These are phyloP conservation scores for Limnephilus marmoratus DNA, from an alignment of 2,888 invertebrate species.

Conservation along the genomic window DNA sequence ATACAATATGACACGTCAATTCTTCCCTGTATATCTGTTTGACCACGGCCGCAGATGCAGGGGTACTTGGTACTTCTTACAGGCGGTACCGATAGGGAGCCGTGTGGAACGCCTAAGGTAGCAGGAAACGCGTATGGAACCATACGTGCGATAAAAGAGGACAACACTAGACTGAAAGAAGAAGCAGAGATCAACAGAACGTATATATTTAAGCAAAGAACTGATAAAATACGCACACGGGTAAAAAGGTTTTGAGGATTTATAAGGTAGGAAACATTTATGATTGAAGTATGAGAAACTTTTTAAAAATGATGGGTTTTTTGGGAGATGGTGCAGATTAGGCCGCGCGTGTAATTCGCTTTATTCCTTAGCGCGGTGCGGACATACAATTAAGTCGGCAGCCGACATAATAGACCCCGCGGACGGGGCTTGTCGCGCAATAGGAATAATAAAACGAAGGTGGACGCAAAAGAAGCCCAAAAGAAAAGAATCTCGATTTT, in stretches of 20 bases:
- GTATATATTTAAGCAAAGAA: background rate
- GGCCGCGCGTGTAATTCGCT: slow-evolving; percentile 49
- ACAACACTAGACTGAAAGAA: background rate
- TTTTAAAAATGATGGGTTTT: background rate
- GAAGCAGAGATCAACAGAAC: background rate
- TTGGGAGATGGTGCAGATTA: background rate
- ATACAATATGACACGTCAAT: slow-evolving; percentile 54
- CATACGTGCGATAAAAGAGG: slow-evolving; percentile 21
- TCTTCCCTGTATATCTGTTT: slow-evolving; percentile 49
- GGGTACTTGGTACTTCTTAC: background rate
- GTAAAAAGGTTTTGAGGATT: background rate
- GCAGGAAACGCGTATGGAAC: slow-evolving; percentile 13
- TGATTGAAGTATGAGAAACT: background rate
- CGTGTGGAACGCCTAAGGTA: slow-evolving; percentile 19
- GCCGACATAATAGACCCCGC: slow-evolving; percentile 42
- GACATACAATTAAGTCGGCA: slow-evolving; percentile 47
- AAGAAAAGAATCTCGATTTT: slow-evolving; percentile 4
- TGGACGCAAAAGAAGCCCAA: slow-evolving; percentile 12
- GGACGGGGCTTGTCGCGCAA: slow-evolving; percentile 25
- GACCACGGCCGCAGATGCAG: slow-evolving; percentile 48
- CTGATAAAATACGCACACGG: background rate
- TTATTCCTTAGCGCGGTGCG: slow-evolving; percentile 31
- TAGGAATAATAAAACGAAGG: slow-evolving; percentile 31
- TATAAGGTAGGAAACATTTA: background rate
- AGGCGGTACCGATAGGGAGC: slow-evolving; percentile 35